Conservation (phyloP, 2,113 vertebrate species). For the Hystrix cristata region DNA sequence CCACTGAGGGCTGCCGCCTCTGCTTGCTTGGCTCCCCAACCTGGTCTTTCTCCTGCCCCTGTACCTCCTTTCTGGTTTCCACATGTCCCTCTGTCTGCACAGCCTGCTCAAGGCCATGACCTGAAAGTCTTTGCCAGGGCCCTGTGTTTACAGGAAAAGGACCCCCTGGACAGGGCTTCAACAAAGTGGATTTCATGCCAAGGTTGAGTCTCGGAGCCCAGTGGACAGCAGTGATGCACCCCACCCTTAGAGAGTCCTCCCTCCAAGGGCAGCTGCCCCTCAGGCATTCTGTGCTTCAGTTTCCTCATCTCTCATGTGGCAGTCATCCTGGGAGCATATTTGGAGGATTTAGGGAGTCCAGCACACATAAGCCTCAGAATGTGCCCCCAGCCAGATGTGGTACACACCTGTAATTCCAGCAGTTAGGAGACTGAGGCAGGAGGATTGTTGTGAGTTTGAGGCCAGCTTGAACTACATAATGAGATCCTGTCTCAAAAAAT, state of each 20-base stretch:
- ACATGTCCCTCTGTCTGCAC: neutral
- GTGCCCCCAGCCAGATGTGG: neutral
- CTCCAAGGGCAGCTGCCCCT: neutral
- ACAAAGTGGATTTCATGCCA: no score
- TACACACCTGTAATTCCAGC: neutral
- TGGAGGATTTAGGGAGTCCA: neutral
- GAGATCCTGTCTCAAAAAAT: neutral
- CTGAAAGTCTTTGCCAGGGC: neutral
- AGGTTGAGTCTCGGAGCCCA: neutral
- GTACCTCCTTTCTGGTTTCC: neutral
- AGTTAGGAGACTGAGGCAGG: neutral
- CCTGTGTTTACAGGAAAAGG: neutral
- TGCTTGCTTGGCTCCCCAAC: neutral
- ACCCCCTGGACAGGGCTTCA: neutral
- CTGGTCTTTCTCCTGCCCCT: neutral
- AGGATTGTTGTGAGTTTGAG: neutral
- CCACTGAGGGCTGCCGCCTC: no score
- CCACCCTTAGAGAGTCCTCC: neutral
- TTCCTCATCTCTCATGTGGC: neutral
- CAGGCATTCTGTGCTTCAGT: neutral
- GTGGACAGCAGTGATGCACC: neutral
- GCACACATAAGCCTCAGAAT: neutral
- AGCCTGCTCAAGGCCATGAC: neutral
- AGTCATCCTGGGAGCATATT: neutral
- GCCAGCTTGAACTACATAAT: neutral